Evolutionary conservation across 2,113 vertebrate genomes (phyloP).

Genomic region (Amia ocellicauda): DNA sequence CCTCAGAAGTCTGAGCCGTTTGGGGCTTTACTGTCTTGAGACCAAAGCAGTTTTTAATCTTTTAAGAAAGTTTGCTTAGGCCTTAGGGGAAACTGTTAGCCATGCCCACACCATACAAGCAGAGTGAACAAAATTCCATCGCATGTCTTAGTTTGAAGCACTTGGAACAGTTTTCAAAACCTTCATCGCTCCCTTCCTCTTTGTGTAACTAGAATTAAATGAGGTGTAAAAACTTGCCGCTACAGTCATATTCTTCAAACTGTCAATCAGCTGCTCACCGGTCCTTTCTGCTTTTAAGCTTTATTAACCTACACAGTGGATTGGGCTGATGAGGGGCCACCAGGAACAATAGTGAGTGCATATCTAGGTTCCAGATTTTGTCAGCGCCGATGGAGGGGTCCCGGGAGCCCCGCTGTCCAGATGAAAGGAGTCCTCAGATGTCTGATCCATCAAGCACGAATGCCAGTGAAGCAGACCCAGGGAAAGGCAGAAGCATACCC

Average conservation of each 20-base stretch:
- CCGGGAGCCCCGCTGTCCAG: slow-evolving; percentile 62
- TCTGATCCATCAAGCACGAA: slow-evolving; percentile 67
- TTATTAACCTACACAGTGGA: slow-evolving; percentile 81
- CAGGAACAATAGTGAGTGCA: slow-evolving; percentile 69
- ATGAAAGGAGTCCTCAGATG: slow-evolving; percentile 75
- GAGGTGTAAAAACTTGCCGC: slow-evolving; percentile 54
- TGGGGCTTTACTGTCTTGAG: neutral
- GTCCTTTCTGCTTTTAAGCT: slow-evolving; percentile 79
- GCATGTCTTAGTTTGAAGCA: slow-evolving; percentile 14
- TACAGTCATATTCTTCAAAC: slow-evolving; percentile 68
- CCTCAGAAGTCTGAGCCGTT: neutral
- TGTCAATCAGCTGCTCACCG: slow-evolving; percentile 78
- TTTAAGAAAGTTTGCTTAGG: no score
- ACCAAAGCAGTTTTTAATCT: no score
- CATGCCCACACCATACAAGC: no score
- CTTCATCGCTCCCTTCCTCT: slow-evolving; percentile 2
- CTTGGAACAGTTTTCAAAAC: slow-evolving; percentile 4
- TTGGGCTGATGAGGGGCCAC: slow-evolving; percentile 72
- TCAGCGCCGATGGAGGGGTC: slow-evolving; percentile 71
- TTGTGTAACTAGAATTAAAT: slow-evolving; percentile 26
- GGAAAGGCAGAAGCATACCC: slow-evolving; percentile 59
- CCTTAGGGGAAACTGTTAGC: no score
- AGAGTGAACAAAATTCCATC: neutral
- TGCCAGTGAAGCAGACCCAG: slow-evolving; percentile 47
- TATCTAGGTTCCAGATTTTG: slow-evolving; percentile 77